Base-by-base conservation (phyloP, 2,113 vertebrate species). In the Bos indicus region DNA sequence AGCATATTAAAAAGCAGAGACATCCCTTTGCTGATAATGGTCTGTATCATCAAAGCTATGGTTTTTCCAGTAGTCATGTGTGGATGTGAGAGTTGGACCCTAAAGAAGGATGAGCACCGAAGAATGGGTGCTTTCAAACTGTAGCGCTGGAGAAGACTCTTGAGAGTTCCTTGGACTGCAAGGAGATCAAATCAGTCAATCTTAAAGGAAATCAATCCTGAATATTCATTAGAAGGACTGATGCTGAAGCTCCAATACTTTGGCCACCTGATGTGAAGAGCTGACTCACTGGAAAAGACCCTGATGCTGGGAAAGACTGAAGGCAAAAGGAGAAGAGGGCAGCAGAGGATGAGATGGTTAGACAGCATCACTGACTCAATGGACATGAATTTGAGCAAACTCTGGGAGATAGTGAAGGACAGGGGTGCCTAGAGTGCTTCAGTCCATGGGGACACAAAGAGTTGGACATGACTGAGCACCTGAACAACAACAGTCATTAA, bases 61-160 rank as follows among this genome's bases (percentile, higher is more conserved):
- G 12, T 14, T 77, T 77, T 77, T 77, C 71, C 40, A 77, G 71
- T 4, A 77, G 40, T 43, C 40, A 40, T 15, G 6, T 26, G 11
- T 6, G 3, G 21, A 77, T 43, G 36, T 77, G 40, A 77, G 71
- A 43, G 40, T 2, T 77, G 71, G 36, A 43, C 23, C 12, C 23
- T 77, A 43, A 77, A 77, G 40, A 77, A 43, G 71, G 23, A 43
- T 43, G 40, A 43, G 40, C 0, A 1, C 1, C 0, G 0, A 77
- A 77, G 71, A 43, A 77, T 25, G 71, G 71, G 12, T 77, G 71
- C 3, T 26, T 77, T 77, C 71, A 77, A 77, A 77, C 7, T 43
- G 21, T 40, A 43, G 40, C 26, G 40, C 36, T 43, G 23, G 71
- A 43, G 71, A 77, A 77, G 71, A 43, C 71, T 77, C 71, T 77